These are phyloP conservation scores for Ellobium chinense DNA, from an alignment of 2,888 invertebrate species.

Conservation along the genomic window DNA sequence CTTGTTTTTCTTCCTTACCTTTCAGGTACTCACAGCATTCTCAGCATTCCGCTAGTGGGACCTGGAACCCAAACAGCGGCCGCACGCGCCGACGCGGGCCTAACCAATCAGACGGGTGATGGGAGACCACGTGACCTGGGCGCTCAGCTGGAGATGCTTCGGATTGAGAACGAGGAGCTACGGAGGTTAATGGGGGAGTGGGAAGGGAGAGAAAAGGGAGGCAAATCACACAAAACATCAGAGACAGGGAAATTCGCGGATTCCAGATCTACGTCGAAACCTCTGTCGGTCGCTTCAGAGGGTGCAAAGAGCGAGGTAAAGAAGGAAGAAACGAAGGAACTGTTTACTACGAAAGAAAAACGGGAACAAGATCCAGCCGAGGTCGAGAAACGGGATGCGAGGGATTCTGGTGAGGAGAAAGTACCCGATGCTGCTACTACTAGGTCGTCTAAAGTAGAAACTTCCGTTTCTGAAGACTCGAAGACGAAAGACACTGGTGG, in stretches of 20 bases:
- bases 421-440: not conserved
- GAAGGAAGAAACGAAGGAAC: not conserved
- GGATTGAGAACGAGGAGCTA: conserved; percentile 14
- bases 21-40: conserved; percentile 39
- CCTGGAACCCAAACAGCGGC: conserved; percentile 38
- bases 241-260: not conserved
- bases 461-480: not conserved
- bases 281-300: no score
- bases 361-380: not conserved
- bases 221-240: not conserved
- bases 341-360: not conserved
- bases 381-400: not conserved
- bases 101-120: conserved; percentile 14
- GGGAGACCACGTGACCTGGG: conserved; percentile 28
- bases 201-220: not conserved
- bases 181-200: conserved; percentile 4
- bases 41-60: conserved; percentile 27
- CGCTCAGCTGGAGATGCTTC: conserved; percentile 23
- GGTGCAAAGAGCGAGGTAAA: not conserved
- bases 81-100: conserved; percentile 26
- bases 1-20: not conserved
- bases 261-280: not conserved
- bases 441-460: no score
- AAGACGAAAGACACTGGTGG: not conserved
- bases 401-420: not conserved